Evolutionary conservation across 2,797 vertebrate genomes (phyloP).

Genomic region (Dermochelys coriacea): DNA sequence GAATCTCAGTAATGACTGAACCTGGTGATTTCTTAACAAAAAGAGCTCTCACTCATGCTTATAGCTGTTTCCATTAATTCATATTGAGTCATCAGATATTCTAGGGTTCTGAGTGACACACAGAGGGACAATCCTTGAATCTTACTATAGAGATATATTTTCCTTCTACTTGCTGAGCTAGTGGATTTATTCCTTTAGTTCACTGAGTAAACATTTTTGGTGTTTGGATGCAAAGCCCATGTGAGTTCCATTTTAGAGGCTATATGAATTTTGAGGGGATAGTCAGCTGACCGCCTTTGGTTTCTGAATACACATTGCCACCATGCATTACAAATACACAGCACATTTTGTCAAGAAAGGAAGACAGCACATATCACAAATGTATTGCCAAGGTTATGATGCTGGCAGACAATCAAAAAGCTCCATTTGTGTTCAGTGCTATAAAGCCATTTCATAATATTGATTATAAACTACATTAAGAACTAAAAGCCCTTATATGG

Average conservation of each 20-base stretch:
- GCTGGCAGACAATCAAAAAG: conserved; percentile 26
- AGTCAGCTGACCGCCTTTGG: background rate
- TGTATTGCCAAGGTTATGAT: conserved; percentile 36
- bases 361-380: background rate
- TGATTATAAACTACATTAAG: conserved; percentile 20
- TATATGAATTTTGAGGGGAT: background rate
- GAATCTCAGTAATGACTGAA: background rate
- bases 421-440: background rate
- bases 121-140: background rate
- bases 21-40: background rate
- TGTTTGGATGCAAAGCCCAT: background rate
- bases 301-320: background rate
- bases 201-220: background rate
- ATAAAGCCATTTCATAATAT: conserved; percentile 21
- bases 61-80: background rate
- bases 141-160: background rate
- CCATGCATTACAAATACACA: background rate
- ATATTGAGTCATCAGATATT: background rate
- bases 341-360: conserved; percentile 21
- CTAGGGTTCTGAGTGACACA: background rate
- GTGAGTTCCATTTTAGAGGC: background rate
- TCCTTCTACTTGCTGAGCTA: background rate
- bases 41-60: background rate
- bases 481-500: conserved; percentile 4
- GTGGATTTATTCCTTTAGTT: background rate